Evolutionary conservation across 2,113 vertebrate species (phyloP), one percentile per base, ranked within the genome.

Genomic region (Pluvianellus socialis): DNA sequence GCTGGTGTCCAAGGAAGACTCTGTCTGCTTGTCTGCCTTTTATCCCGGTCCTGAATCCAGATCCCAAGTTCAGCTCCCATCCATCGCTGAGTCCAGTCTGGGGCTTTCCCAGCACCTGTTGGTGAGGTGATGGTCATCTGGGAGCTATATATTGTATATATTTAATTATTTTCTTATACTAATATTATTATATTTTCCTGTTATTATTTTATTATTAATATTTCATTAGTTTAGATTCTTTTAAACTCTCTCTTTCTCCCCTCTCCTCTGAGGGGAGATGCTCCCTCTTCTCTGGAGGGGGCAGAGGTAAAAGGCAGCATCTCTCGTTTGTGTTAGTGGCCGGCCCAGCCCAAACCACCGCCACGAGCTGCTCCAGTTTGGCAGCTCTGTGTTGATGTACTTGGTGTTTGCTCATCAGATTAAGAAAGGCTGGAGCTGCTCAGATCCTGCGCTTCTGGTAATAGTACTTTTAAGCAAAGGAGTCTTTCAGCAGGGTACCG

Each of bases 391-490:
- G 15, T 44, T 23, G 42, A 40, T 38, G 11, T 17, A 0, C 55
- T 32, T 1, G 5, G 28, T 58, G 30, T 17, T 33, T 66, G 26
- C 13, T n/a, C 6, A 8, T 4, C 5, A 50, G 59, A 56, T 22
- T 24, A 6, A 49, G 58, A 15, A 50, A 21, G 35, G 22, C 14
- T 53, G 85, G 58, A 90, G 88, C 3, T 26, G 61, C 76, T 79
- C 68, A 75, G 83, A 19, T 20, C 5, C 20, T 0, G 38, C 0
- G 0, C 68, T 49, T 63, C 63, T 84, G 79, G 66, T 72, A 76
- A 11, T 1, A 63, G 40, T 1, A 38, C 40, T 14, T 79, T 92
- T 76, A 90, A 90, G 90, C n/a, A 85, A 89, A 76, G n/a, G 65
- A 80, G 80, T 24, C 61, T 81, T 61, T 74, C 38, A 63, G 93